phyloP scores from a whole-genome alignment of 2,888 invertebrate species.

The Protophormia terraenovae region DNA sequence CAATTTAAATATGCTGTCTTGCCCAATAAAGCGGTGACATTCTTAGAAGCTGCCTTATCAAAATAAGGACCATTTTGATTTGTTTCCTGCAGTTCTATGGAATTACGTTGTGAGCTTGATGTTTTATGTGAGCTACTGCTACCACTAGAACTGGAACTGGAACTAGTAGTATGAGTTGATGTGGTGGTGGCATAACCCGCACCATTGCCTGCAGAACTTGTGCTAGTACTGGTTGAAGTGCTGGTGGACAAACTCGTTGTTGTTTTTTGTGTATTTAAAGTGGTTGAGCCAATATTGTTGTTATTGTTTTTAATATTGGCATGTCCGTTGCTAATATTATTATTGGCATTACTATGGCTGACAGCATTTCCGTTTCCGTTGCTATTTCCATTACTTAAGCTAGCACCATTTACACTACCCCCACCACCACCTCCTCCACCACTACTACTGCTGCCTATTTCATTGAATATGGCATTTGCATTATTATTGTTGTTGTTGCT shows the following conservation, averaged over 20 bases:
- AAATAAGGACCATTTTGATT: slow-evolving; percentile 88
- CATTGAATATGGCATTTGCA: slow-evolving; percentile 74
- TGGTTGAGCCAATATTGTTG: slow-evolving; percentile 48
- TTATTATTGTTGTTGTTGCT: slow-evolving; percentile 67
- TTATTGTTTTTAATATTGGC: slow-evolving; percentile 52
- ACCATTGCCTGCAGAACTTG: slow-evolving; percentile 39
- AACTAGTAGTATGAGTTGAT: slow-evolving; percentile 54
- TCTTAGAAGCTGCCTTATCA: slow-evolving; percentile 88
- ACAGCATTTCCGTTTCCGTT: slow-evolving; percentile 56
- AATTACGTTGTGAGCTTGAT: slow-evolving; percentile 74
- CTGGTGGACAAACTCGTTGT: slow-evolving; percentile 56
- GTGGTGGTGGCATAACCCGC: slow-evolving; percentile 49
- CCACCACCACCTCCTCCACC: slow-evolving; percentile 63
- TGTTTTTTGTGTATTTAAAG: slow-evolving; percentile 47
- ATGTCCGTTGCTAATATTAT: slow-evolving; percentile 70
- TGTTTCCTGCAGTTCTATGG: slow-evolving; percentile 81
- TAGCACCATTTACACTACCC: slow-evolving; percentile 68
- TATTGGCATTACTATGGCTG: slow-evolving; percentile 61
- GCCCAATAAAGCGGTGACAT: slow-evolving; percentile 91
- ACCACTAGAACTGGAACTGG: slow-evolving; percentile 24
- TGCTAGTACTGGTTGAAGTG: slow-evolving; percentile 38
- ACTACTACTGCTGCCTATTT: slow-evolving; percentile 58
- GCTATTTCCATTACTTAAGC: slow-evolving; percentile 13
- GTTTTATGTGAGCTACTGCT: slow-evolving; percentile 62
- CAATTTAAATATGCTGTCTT: slow-evolving; percentile 95